These are phyloP conservation scores for Diadromus collaris DNA, from an alignment of 2,888 invertebrate genomes.

Conservation along the genomic window DNA sequence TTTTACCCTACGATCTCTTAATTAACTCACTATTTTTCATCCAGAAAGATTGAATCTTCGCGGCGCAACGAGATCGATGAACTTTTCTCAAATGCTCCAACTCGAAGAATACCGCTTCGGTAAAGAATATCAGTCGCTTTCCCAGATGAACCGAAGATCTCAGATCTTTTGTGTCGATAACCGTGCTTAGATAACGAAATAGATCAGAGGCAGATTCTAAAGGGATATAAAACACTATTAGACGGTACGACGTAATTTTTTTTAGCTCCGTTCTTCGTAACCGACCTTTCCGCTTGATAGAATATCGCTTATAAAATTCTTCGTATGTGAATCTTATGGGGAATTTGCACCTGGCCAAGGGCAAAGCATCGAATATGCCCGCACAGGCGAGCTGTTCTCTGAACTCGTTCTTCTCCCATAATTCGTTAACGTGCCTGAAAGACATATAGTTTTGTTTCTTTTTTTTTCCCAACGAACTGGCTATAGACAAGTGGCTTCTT, in stretches of 20 bases:
- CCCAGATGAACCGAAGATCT: slow-evolving; percentile 65
- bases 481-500: neutral
- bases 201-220: slow-evolving; percentile 22
- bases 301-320: slow-evolving; percentile 69
- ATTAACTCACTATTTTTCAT: slow-evolving; percentile 63
- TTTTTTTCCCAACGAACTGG: neutral
- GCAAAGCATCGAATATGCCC: slow-evolving; percentile 69
- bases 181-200: slow-evolving; percentile 17
- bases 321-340: slow-evolving; percentile 66
- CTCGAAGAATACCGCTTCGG: slow-evolving; percentile 64
- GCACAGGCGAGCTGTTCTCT: slow-evolving; percentile 66
- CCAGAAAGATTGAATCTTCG: slow-evolving; percentile 70
- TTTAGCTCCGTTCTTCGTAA: slow-evolving; percentile 15
- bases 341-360: slow-evolving; percentile 69
- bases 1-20: slow-evolving; percentile 12
- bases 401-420: slow-evolving; percentile 67
- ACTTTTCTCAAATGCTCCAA: slow-evolving; percentile 66
- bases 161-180: slow-evolving; percentile 53
- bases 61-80: slow-evolving; percentile 62
- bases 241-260: neutral
- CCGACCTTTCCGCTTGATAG: slow-evolving; percentile 55
- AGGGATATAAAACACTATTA: slow-evolving; percentile 22
- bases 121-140: slow-evolving; percentile 67
- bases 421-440: slow-evolving; percentile 58
- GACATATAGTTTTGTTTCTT: slow-evolving; percentile 1